phyloP scores from a whole-genome alignment of 2,888 invertebrate species.

The Caenorhabditis panamensis region DNA sequence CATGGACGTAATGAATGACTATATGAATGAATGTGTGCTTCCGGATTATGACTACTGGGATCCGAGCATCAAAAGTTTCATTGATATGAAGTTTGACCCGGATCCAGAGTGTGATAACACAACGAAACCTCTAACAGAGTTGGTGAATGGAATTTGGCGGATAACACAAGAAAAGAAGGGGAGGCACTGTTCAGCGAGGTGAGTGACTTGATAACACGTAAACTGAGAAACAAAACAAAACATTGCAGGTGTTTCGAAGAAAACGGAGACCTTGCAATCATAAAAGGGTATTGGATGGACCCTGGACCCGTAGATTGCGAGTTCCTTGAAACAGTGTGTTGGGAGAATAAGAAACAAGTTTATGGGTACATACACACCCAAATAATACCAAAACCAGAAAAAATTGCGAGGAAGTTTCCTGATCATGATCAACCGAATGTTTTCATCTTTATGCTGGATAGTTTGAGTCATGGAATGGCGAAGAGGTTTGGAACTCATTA shows the following conservation, averaged over 20 bases:
- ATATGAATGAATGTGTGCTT: not conserved
- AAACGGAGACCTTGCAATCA: not conserved
- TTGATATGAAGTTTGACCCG: not conserved
- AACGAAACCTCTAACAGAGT: slow-evolving; percentile 5
- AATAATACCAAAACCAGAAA: not conserved
- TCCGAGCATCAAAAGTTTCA: not conserved
- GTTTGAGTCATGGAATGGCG: not conserved
- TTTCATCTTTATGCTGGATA: not conserved
- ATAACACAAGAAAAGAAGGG: slow-evolving; percentile 1
- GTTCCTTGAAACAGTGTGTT: slow-evolving; percentile 11
- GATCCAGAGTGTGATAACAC: not conserved
- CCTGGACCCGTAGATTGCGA: slow-evolving; percentile 1
- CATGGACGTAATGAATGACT: not conserved
- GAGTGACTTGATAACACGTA: not conserved
- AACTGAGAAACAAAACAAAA: not conserved
- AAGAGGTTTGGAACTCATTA: not conserved
- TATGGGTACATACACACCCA: slow-evolving; percentile 22
- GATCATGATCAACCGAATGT: not conserved
- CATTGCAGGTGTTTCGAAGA: slow-evolving; percentile 8
- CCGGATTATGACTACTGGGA: slow-evolving; percentile 9
- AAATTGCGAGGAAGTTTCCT: not conserved
- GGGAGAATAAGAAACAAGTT: not conserved
- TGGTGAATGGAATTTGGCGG: slow-evolving; percentile 12
- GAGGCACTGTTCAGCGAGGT: slow-evolving; percentile 4
- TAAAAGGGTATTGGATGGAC: not conserved